phyloP scores from a whole-genome alignment of 1,140 invertebrate genomes.

The Hermatobates lingyangjiaoensis region DNA sequence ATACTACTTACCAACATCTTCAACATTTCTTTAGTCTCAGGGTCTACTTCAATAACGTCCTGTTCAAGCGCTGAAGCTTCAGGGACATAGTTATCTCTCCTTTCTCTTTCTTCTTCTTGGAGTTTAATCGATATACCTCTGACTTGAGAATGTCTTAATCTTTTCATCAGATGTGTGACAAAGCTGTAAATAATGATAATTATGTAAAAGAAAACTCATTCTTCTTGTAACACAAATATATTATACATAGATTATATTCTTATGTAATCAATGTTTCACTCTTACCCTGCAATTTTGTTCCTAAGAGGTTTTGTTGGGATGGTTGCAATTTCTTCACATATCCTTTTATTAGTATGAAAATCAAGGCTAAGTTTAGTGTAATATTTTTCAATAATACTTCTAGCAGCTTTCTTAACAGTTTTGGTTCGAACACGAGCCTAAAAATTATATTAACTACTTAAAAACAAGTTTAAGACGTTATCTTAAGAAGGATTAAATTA shows the following conservation, averaged over 20 bases:
- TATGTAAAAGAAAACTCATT: too few species aligned
- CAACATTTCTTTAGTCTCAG: conserved; percentile 96
- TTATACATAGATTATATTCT: neutral
- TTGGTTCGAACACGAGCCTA: conserved; percentile 99
- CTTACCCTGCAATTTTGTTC: conserved; percentile 97
- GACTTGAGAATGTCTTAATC: conserved; percentile 79
- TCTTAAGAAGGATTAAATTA: too few species aligned
- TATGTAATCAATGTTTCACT: conserved; percentile 18
- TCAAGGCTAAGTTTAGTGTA: conserved; percentile 92
- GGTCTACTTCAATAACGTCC: conserved; percentile 83
- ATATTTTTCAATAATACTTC: conserved; percentile 98
- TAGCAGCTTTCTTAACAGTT: conserved; percentile 96
- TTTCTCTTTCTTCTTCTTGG: conserved; percentile 96
- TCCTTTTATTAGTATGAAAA: conserved; percentile 98
- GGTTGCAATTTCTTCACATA: conserved; percentile 98
- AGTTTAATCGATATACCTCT: conserved; percentile 97
- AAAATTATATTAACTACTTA: too few species aligned
- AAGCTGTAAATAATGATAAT: conserved; percentile 42
- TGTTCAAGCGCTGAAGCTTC: conserved; percentile 90
- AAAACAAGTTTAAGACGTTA: too few species aligned
- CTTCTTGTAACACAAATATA: too few species aligned
- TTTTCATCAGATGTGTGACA: conserved; percentile 97
- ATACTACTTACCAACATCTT: conserved; percentile 52
- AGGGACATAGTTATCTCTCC: conserved; percentile 97
- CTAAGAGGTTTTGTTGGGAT: conserved; percentile 93